phyloP scores from a whole-genome alignment of 92 coral and sea anemone species.

The Meandrina meandrites region DNA sequence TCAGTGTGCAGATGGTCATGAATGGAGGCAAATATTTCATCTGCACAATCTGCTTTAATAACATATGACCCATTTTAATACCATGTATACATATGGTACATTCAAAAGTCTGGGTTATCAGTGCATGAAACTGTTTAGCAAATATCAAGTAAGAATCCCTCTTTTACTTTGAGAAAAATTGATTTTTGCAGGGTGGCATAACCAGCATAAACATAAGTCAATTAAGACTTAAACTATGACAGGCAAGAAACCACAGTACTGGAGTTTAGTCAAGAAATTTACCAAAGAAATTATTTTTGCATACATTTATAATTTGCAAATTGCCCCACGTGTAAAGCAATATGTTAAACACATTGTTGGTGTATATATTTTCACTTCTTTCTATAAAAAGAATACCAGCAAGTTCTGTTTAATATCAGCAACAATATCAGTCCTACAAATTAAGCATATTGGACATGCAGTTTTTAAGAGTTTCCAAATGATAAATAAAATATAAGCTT shows the following conservation, averaged over 20 bases:
- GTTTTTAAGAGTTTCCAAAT: not conserved
- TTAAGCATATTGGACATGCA: not conserved
- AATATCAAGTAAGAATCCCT: not conserved
- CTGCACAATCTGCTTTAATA: not conserved
- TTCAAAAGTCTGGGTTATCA: not conserved
- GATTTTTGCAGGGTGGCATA: not conserved
- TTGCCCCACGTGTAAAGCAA: not conserved
- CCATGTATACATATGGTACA: not conserved
- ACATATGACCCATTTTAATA: not conserved
- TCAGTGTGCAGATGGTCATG: constrained; percentile 19
- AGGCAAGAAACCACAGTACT: not conserved
- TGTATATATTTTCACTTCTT: not conserved
- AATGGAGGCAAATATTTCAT: not conserved
- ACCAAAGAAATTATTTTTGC: not conserved
- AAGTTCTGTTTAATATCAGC: not conserved
- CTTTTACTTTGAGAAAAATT: not conserved
- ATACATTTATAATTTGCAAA: not conserved
- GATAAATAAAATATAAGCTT: constrained; percentile 8
- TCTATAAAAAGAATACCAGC: not conserved
- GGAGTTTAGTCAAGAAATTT: not conserved
- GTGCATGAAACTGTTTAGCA: not conserved
- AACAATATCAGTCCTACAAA: not conserved
- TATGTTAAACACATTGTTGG: not conserved
- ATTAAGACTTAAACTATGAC: not conserved
- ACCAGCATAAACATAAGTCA: not conserved